Evolutionary conservation across 2,888 invertebrate genomes (phyloP).

Genomic region (Macaria liturata): DNA sequence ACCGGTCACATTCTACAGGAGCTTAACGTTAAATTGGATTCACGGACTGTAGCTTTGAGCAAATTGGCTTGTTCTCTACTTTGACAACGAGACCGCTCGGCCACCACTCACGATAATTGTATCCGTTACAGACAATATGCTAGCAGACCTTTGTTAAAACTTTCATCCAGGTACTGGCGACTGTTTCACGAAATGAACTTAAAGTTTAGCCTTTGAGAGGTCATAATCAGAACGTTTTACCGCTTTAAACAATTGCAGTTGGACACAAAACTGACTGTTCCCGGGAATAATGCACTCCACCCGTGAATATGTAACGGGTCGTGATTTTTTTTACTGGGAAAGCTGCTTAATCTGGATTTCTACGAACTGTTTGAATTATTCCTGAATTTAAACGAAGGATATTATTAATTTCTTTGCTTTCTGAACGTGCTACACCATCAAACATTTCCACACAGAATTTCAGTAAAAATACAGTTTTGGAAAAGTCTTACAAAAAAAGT

Average conservation of each 20-base stretch:
- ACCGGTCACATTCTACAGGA: slow-evolving; percentile 24
- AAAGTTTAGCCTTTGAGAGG: slow-evolving; percentile 28
- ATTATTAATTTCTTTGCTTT: no score
- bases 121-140: slow-evolving; percentile 59
- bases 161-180: slow-evolving; percentile 30
- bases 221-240: slow-evolving; percentile 30
- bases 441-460: no score
- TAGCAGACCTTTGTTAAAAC: slow-evolving; percentile 44
- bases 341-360: no score
- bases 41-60: slow-evolving; percentile 44
- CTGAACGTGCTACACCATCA: no score
- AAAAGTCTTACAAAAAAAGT: no score
- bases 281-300: neutral
- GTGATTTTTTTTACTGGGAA: neutral
- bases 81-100: slow-evolving; percentile 48
- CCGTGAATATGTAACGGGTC: slow-evolving; percentile 11
- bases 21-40: slow-evolving; percentile 48
- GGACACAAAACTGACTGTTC: slow-evolving; percentile 24
- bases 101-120: slow-evolving; percentile 57
- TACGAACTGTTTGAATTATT: no score
- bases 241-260: slow-evolving; percentile 27
- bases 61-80: slow-evolving; percentile 49
- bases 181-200: slow-evolving; percentile 26
- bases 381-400: no score
- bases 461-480: no score